Evolutionary conservation across 2,888 invertebrate genomes (phyloP).

Genomic region (Bugula neritina): DNA sequence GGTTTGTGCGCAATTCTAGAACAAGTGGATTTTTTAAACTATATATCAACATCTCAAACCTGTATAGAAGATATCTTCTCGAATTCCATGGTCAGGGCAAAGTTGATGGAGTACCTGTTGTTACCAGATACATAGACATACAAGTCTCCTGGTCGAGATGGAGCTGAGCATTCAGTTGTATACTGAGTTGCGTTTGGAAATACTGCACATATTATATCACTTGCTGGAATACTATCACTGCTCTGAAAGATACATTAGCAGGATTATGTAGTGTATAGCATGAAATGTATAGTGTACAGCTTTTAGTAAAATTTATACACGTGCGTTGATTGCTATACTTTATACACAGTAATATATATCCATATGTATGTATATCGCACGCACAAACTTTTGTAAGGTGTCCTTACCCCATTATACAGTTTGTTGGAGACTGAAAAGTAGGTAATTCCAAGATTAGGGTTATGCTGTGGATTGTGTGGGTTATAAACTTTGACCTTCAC

Average conservation of each 20-base stretch:
- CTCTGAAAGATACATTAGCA: too few species aligned
- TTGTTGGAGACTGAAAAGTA: slow-evolving; percentile 8
- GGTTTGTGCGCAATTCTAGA: too few species aligned
- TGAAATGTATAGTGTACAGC: too few species aligned
- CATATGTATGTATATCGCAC: too few species aligned
- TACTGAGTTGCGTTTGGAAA: background rate
- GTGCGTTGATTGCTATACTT: too few species aligned
- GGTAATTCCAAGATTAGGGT: background rate
- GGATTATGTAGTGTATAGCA: too few species aligned
- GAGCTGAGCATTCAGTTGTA: background rate
- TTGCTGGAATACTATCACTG: background rate
- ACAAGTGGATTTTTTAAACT: too few species aligned
- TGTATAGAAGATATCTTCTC: background rate
- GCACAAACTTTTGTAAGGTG: too few species aligned
- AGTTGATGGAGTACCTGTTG: slow-evolving; percentile 17
- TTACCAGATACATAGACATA: slow-evolving; percentile 11
- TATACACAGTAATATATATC: too few species aligned
- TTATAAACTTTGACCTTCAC: slow-evolving; percentile 1
- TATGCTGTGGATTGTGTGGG: slow-evolving; percentile 7
- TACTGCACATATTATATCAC: background rate
- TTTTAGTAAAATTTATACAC: too few species aligned
- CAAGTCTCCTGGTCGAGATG: background rate
- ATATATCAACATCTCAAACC: too few species aligned
- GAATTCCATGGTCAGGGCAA: background rate
- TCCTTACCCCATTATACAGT: background rate